A percentile compares a stretch with the other conserved stretches of the same genome.
These are phyloP conservation scores for Polyergus mexicanus DNA, from an alignment of 1,140 invertebrate species.

Conservation along the genomic window DNA sequence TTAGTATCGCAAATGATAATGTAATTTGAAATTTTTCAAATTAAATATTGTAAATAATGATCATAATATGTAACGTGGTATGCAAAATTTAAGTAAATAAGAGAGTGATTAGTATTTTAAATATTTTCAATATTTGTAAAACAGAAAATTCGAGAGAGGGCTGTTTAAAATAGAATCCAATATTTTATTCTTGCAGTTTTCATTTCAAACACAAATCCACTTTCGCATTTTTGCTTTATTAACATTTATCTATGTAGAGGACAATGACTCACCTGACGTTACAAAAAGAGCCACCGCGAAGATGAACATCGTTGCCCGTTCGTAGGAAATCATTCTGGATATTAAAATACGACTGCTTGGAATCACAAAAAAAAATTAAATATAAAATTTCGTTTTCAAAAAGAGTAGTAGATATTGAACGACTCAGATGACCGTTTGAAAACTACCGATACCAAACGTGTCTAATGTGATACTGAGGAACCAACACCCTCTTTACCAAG, in stretches of 20 bases:
- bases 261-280: constrained; percentile 63
- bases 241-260: neutral
- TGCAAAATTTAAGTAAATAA: neutral
- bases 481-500: constrained; percentile 68
- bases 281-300: constrained; percentile 48
- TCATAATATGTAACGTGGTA: neutral
- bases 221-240: neutral
- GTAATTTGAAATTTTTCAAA: too few species aligned
- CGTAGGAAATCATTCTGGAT: constrained; percentile 41
- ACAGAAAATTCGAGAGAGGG: neutral
- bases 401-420: neutral
- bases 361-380: neutral
- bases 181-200: neutral
- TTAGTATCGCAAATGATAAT: too few species aligned
- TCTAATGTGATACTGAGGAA: constrained; percentile 68
- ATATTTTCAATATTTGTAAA: neutral
- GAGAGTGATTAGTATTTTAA: neutral
- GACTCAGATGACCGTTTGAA: neutral
- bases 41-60: too few species aligned
- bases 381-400: neutral
- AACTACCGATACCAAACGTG: constrained; percentile 62
- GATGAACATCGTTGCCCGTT: constrained; percentile 21
- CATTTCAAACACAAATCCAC: neutral
- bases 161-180: neutral
- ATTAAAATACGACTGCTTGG: neutral